A percentile compares a stretch with the other conserved stretches of the same genome.
These are phyloP conservation scores for Hoplostethus atlanticus DNA, from an alignment of 2,797 vertebrate species.

Conservation along the genomic window DNA sequence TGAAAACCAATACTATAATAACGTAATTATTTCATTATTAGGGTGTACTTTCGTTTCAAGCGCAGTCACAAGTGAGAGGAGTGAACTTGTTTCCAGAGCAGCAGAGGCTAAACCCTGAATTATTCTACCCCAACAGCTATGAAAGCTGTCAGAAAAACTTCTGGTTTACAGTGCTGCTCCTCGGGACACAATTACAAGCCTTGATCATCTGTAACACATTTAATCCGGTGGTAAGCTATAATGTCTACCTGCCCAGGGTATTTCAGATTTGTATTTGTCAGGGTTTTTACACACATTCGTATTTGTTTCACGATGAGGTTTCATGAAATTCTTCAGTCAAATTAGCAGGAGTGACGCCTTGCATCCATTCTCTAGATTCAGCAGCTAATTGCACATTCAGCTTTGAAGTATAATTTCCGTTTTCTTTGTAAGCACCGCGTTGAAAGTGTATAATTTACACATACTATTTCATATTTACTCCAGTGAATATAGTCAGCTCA, in stretches of 20 bases:
- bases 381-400: neutral
- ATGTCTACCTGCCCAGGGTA: neutral
- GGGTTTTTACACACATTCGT: neutral
- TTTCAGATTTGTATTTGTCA: neutral
- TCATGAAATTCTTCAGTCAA: neutral
- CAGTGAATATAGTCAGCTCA: too few species aligned
- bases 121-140: too few species aligned
- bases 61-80: constrained; percentile 5
- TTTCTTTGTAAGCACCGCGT: neutral
- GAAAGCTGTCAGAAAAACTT: too few species aligned
- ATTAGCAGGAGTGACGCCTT: neutral
- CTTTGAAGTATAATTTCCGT: neutral
- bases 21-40: neutral
- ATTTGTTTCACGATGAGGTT: neutral
- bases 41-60: neutral
- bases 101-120: too few species aligned
- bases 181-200: too few species aligned
- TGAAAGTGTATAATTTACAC: neutral
- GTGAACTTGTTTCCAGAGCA: neutral
- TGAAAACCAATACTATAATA: neutral
- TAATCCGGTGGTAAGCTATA: too few species aligned
- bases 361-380: neutral
- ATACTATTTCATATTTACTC: neutral
- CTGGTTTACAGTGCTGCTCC: too few species aligned
- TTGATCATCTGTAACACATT: too few species aligned